These are phyloP conservation scores for Scaptomyza caliginosa DNA, from an alignment of 2,888 invertebrate genomes.

Conservation along the genomic window DNA sequence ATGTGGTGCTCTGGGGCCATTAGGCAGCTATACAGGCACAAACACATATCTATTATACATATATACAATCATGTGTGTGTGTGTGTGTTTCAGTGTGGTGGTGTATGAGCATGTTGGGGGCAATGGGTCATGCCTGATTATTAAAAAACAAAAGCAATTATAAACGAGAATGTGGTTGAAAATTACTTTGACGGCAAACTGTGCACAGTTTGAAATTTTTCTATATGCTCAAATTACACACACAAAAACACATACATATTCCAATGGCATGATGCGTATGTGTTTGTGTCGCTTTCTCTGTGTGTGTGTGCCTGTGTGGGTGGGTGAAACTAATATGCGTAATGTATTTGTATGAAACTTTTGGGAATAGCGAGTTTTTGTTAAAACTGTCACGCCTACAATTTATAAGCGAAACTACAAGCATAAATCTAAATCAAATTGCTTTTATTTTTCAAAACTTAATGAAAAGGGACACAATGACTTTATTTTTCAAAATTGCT, in stretches of 20 bases:
- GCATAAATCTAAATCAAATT: constrained; percentile 34
- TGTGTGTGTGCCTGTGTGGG: background rate
- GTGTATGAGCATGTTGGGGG: constrained; percentile 6
- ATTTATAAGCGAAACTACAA: constrained; percentile 40
- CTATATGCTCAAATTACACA: constrained; percentile 22
- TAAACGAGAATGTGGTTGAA: constrained; percentile 52
- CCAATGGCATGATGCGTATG: constrained; percentile 5
- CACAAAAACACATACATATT: constrained; percentile 15
- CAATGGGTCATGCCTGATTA: constrained; percentile 69
- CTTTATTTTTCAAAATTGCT: background rate
- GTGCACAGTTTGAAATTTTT: constrained; percentile 53
- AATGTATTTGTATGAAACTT: constrained; percentile 50
- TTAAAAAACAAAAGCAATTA: constrained; percentile 78
- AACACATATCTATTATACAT: constrained; percentile 10
- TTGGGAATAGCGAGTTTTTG: constrained; percentile 29
- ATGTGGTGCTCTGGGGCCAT: constrained; percentile 50
- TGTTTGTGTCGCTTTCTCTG: background rate
- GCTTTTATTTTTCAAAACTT: constrained; percentile 1
- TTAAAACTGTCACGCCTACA: constrained; percentile 39
- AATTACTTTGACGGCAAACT: constrained; percentile 58
- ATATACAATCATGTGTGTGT: background rate
- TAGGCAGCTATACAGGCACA: constrained; percentile 25
- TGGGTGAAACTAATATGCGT: constrained; percentile 50
- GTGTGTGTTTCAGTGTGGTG: constrained; percentile 2
- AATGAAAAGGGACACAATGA: background rate